A percentile compares a stretch with the other conserved stretches of the same genome.
phyloP scores from a whole-genome alignment of 2,888 invertebrate genomes.

The Nebria brevicollis region DNA sequence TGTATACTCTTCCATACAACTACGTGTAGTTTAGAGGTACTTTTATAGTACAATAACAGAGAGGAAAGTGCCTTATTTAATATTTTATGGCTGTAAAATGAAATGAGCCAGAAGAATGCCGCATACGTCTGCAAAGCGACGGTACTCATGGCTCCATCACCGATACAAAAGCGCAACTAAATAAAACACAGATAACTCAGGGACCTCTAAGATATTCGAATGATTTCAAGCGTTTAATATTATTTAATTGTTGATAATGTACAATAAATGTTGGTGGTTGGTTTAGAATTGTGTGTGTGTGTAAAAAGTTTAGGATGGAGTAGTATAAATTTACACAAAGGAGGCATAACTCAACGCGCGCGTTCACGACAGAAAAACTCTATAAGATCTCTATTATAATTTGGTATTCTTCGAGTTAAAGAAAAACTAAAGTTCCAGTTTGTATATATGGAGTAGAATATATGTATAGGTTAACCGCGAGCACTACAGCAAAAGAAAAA shows the following conservation, averaged over 20 bases:
- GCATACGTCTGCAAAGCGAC: conserved; percentile 6
- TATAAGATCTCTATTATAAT: conserved; percentile 60
- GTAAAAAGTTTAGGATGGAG: conserved; percentile 53
- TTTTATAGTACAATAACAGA: conserved; percentile 63
- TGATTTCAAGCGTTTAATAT: background rate
- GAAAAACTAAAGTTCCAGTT: conserved; percentile 35
- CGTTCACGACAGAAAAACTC: conserved; percentile 52
- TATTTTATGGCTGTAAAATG: conserved; percentile 57
- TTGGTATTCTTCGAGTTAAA: conserved; percentile 49
- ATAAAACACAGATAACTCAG: conserved; percentile 21
- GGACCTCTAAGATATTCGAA: background rate
- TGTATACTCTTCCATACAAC: conserved; percentile 27
- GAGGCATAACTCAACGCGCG: conserved; percentile 55
- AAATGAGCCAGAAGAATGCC: conserved; percentile 48
- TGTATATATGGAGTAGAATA: conserved; percentile 12
- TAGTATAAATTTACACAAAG: conserved; percentile 56
- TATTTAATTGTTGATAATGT: background rate
- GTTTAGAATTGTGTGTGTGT: conserved; percentile 14
- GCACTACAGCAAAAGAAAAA: conserved; percentile 17
- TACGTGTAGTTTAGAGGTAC: conserved; percentile 60
- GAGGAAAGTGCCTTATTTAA: conserved; percentile 61
- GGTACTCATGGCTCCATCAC: conserved; percentile 23
- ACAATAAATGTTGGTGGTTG: no score
- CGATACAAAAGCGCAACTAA: conserved; percentile 42
- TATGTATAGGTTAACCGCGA: conserved; percentile 8